Percentiles rank a stretch among this genome's conserved stretches.
Conservation (phyloP, 2,113 vertebrate genomes). For the Lasiurus borealis region DNA sequence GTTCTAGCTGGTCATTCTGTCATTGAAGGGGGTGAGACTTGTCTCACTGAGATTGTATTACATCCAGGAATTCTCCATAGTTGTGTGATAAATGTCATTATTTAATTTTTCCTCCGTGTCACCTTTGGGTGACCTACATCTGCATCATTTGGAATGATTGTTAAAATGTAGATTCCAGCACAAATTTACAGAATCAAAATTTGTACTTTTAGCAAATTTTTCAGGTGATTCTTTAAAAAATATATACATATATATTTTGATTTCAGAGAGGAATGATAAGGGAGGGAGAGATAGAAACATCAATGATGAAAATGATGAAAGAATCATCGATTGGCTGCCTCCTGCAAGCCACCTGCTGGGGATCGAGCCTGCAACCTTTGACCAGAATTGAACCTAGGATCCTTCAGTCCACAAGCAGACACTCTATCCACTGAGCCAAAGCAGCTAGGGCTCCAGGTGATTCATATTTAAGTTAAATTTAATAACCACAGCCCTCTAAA, state of each 20-base stretch:
- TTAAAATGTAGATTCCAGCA: background rate
- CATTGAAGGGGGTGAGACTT: conserved; percentile 61
- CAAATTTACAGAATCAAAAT: background rate
- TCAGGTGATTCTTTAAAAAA: background rate
- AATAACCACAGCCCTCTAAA: background rate
- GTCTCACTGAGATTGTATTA: conserved; percentile 53
- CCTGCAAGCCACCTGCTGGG: no score
- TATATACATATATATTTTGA: no score
- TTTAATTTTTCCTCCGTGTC: background rate
- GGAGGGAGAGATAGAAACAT: no score
- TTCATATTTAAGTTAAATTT: background rate
- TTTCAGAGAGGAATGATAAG: no score
- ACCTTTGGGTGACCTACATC: background rate
- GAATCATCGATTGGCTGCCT: no score
- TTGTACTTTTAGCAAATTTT: background rate
- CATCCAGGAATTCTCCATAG: conserved; percentile 70
- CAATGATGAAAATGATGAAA: no score
- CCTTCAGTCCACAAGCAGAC: no score
- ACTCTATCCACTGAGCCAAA: no score
- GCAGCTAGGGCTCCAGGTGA: background rate
- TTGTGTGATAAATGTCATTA: background rate
- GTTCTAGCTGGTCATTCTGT: conserved; percentile 76
- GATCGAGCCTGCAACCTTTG: no score
- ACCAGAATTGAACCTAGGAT: no score
- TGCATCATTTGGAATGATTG: background rate